Percentiles rank a stretch among this genome's conserved stretches.
phyloP scores from a whole-genome alignment of 23 tunicate species.

The Halocynthia roretzi region DNA sequence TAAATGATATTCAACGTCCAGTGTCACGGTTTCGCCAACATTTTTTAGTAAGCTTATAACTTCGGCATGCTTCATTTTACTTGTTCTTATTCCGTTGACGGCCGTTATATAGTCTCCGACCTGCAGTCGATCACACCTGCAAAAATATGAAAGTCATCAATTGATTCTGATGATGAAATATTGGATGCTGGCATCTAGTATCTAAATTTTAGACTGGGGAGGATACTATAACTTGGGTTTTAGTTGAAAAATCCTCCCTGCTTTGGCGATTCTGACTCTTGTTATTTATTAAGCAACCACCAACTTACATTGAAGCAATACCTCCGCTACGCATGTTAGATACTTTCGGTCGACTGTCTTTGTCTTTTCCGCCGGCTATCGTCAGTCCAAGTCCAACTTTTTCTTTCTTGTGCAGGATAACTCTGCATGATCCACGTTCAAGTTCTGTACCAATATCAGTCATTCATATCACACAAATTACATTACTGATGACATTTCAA shows the following conservation, averaged over 20 bases:
- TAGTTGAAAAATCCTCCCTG: too few species aligned
- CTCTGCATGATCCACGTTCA: slow-evolving; percentile 51
- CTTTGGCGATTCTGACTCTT: background rate
- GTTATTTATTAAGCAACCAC: background rate
- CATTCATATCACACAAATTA: background rate
- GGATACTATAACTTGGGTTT: too few species aligned
- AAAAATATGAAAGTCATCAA: background rate
- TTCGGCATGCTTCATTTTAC: slow-evolving; percentile 78
- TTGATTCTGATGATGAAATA: background rate
- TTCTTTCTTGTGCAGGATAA: slow-evolving; percentile 54
- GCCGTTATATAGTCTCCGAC: slow-evolving; percentile 72
- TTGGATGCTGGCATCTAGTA: background rate
- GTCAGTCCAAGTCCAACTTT: slow-evolving; percentile 83
- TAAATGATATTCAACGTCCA: slow-evolving; percentile 80
- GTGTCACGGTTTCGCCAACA: slow-evolving; percentile 58
- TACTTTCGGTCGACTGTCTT: slow-evolving; percentile 65
- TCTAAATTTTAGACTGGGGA: background rate
- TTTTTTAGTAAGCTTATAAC: slow-evolving; percentile 93
- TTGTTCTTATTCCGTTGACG: slow-evolving; percentile 81
- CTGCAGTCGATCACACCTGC: slow-evolving; percentile 87
- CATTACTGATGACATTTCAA: background rate
- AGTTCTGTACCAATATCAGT: slow-evolving; percentile 38
- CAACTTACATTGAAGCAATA: slow-evolving; percentile 75
- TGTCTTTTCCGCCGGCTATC: slow-evolving; percentile 85
- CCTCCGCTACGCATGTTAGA: slow-evolving; percentile 66